Percentiles rank a stretch among this genome's conserved stretches.
These are phyloP conservation scores for Myrmophylax atrothorax DNA, from an alignment of 2,113 vertebrate species.

Conservation along the genomic window DNA sequence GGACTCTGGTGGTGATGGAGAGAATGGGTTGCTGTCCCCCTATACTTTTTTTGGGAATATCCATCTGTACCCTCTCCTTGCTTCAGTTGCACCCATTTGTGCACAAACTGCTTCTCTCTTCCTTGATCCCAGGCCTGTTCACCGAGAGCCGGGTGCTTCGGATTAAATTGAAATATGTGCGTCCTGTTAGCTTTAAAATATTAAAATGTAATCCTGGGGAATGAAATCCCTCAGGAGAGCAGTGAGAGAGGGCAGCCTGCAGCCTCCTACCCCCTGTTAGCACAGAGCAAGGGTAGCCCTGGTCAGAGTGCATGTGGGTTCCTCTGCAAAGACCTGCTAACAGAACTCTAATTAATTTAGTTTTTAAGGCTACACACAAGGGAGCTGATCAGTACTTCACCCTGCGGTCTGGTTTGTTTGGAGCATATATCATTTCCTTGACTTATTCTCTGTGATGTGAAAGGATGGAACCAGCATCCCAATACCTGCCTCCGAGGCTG, in stretches of 20 bases:
- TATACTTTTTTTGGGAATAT: rapidly evolving
- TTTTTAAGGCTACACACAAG: background rate
- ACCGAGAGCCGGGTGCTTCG: background rate
- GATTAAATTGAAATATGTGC: background rate
- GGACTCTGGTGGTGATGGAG: background rate
- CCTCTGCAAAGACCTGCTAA: background rate
- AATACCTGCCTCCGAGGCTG: background rate
- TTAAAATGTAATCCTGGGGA: background rate
- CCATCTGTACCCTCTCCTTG: background rate
- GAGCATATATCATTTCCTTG: background rate
- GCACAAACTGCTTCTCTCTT: background rate
- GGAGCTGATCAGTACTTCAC: background rate
- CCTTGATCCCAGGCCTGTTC: background rate
- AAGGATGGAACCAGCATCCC: background rate
- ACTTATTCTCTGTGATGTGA: background rate
- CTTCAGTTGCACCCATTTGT: rapidly evolving
- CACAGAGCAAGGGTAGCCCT: background rate
- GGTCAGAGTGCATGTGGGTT: background rate
- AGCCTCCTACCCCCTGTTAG: rapidly evolving
- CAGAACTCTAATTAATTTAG: background rate
- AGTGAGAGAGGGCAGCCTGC: background rate
- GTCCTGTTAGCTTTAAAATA: background rate
- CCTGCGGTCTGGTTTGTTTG: background rate
- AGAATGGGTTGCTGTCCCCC: rapidly evolving
- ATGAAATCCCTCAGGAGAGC: background rate